A percentile compares a stretch with the other conserved stretches of the same genome.
Conservation (phyloP, 2,888 invertebrate species). For the Bombylius major region DNA sequence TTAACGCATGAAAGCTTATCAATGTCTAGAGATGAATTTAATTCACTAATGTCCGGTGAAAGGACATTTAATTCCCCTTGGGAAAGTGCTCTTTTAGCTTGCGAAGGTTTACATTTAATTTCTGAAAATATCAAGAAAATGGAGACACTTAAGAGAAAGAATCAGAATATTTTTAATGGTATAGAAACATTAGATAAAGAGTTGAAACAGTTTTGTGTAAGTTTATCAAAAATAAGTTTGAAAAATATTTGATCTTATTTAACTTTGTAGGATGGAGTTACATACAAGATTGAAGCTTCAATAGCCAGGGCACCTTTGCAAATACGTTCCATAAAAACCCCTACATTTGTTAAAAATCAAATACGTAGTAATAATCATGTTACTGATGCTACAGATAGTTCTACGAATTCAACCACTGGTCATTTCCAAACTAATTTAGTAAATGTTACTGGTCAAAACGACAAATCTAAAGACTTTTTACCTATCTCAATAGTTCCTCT, state of each 20-base stretch:
- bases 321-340: conserved; percentile 51
- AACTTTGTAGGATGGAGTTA: conserved; percentile 51
- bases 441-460: conserved; percentile 15
- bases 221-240: not conserved
- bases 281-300: conserved; percentile 56
- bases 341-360: conserved; percentile 40
- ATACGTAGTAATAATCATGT: conserved; percentile 14
- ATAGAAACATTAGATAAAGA: conserved; percentile 54
- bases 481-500: conserved; percentile 4
- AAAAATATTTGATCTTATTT: not conserved
- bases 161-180: conserved; percentile 47
- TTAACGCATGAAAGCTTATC: conserved; percentile 85
- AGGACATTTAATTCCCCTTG: conserved; percentile 72
- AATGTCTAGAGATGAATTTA: conserved; percentile 84
- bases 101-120: conserved; percentile 73
- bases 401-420: conserved; percentile 12
- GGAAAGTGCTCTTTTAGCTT: conserved; percentile 70
- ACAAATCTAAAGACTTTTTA: conserved; percentile 1
- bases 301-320: conserved; percentile 62
- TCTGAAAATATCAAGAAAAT: conserved; percentile 63
- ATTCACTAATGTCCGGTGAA: conserved; percentile 86
- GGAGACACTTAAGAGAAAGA: conserved; percentile 51
- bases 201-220: conserved; percentile 59
- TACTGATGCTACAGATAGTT: no score
- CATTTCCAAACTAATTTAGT: conserved; percentile 30